These are phyloP conservation scores for Desmodus rotundus DNA, from an alignment of 2,113 vertebrate species.

Conservation along the genomic window DNA sequence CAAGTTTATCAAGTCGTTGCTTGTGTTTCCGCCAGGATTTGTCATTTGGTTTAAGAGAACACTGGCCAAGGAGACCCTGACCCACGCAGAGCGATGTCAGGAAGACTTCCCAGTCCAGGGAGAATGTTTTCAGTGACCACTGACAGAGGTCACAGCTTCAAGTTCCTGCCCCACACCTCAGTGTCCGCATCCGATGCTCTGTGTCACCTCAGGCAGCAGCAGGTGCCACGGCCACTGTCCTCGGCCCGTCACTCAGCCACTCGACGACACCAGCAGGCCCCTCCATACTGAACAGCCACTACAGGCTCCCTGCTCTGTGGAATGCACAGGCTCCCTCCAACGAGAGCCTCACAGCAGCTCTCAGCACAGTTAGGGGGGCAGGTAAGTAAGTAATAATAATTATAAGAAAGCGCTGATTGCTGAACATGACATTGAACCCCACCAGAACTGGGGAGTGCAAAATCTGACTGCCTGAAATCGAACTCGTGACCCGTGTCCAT, in stretches of 20 bases:
- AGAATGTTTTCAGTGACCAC: constrained; percentile 50
- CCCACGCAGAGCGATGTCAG: background rate
- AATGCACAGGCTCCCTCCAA: background rate
- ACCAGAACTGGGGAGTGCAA: background rate
- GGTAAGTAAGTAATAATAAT: background rate
- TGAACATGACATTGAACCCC: background rate
- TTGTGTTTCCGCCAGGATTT: background rate
- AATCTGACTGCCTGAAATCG: background rate
- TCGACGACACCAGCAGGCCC: background rate
- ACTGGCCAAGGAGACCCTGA: background rate
- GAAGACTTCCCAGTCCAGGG: background rate
- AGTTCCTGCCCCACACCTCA: background rate
- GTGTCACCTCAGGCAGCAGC: background rate
- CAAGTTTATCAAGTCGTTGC: constrained; percentile 88
- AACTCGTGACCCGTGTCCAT: background rate
- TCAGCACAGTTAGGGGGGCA: background rate
- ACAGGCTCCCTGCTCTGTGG: background rate
- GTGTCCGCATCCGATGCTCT: background rate
- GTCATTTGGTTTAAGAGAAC: background rate
- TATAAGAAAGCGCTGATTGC: background rate
- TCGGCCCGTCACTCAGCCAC: background rate
- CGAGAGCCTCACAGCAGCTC: background rate
- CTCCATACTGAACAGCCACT: background rate
- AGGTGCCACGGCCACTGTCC: constrained; percentile 19
- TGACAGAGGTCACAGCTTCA: constrained; percentile 64